These are phyloP conservation scores for Osmerus mordax DNA, from an alignment of 2,113 vertebrate species.

Conservation along the genomic window DNA sequence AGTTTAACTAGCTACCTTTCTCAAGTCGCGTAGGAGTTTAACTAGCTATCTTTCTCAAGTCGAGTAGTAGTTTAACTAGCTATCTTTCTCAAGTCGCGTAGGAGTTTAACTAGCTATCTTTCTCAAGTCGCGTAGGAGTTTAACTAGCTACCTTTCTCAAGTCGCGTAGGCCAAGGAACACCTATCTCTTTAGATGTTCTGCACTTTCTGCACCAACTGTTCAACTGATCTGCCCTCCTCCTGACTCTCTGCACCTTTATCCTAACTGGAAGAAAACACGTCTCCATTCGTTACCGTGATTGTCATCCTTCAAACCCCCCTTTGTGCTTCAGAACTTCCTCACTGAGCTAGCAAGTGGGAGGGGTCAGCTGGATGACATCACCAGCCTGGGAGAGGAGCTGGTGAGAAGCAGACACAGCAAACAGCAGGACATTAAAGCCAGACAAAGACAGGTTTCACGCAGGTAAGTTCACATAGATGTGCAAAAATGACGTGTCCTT, in stretches of 20 bases:
- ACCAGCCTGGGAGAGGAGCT: constrained; percentile 69
- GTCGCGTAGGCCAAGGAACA: neutral
- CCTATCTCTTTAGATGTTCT: neutral
- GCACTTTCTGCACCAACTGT: neutral
- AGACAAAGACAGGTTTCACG: constrained; percentile 61
- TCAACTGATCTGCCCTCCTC: no score
- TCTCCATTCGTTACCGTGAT: no score
- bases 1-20: no score
- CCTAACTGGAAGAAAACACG: neutral
- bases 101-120: neutral
- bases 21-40: constrained; percentile 47
- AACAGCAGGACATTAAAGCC: constrained; percentile 66
- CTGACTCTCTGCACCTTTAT: neutral
- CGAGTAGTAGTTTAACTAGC: constrained; percentile 47
- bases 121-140: constrained; percentile 51
- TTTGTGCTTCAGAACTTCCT: constrained; percentile 74
- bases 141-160: neutral
- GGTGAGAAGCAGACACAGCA: constrained; percentile 68
- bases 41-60: neutral
- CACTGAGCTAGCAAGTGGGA: constrained; percentile 77
- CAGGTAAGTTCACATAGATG: constrained; percentile 65
- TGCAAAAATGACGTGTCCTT: no score
- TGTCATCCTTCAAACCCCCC: no score
- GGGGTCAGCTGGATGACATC: constrained; percentile 75
- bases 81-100: constrained; percentile 51